Base-by-base conservation (phyloP, 2,797 vertebrate species). In the Chiloscyllium punctatum region DNA sequence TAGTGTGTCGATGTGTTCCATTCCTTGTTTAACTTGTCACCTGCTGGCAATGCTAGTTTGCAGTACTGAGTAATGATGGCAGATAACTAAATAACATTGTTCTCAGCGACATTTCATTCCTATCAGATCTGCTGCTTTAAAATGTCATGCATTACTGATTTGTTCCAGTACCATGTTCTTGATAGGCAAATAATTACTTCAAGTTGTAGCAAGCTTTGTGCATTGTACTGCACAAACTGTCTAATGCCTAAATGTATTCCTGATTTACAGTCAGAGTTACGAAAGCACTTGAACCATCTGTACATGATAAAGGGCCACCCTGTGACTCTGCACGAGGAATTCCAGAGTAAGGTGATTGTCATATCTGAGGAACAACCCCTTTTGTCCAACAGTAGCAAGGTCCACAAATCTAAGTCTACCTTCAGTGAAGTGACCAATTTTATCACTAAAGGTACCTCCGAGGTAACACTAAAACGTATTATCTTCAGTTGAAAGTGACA, bases 361-460 rank as follows among this genome's bases (percentile, higher is more conserved):
- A 95, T 94, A 0, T 0, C 37, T 53, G 98, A 98, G 95, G 97
- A 97, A 0, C 95, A 97, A 0, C 97, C 97, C 33, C 97, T 98
- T 27, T 53, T 98, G 95, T 95, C 97, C 18, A 51, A 94, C 0
- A 3, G 5, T 8, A 90, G 0, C 72, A 95, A 57, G 3, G 37
- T 71, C 0, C 30, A 5, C 1, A 96, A 96, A 95, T 72, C 87
- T 1, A 69, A 96, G 0, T 87, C 97, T 86, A 95, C 96, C 0
- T 96, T 96, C 96, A 96, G n/a, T 0, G 96, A 97, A 91, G 96
- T 97, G 42, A 96, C 96, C 66, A 68, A 1, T 95, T 97, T 98
- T 0, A 1, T 98, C 95, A 97, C 97, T 0, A 97, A 97, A 21
- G 97, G 97, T 0, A 96, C 97, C 72, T 96, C 97, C 0, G 97